A percentile compares a stretch with the other conserved stretches of the same genome.
phyloP scores from a whole-genome alignment of 2,113 vertebrate species.

The Malurus alboscapulatus region DNA sequence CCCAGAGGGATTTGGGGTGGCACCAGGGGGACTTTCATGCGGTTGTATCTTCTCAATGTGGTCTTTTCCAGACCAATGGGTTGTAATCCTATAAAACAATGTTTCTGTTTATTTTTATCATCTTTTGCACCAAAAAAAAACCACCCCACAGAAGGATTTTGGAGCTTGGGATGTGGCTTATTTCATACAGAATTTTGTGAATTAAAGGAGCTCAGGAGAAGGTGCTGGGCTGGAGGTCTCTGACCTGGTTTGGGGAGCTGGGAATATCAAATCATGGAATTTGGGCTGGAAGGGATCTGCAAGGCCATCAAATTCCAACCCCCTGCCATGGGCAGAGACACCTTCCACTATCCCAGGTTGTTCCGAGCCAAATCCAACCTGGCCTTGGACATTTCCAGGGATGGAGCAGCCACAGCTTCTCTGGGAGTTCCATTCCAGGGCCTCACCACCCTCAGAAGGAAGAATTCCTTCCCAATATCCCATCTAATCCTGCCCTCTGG shows the following conservation, averaged over 20 bases:
- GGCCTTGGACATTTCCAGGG: neutral
- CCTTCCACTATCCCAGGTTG: accelerated
- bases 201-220: neutral
- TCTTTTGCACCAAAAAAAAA: neutral
- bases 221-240: neutral
- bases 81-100: neutral
- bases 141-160: accelerated
- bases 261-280: neutral
- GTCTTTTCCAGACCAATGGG: accelerated
- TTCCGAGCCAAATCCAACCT: accelerated
- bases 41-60: neutral
- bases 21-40: accelerated
- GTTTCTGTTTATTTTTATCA: neutral
- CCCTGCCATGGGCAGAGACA: neutral
- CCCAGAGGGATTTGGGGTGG: neutral
- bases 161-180: neutral
- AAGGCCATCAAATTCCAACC: neutral
- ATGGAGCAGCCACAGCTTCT: neutral
- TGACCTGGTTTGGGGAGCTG: neutral
- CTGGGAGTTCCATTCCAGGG: neutral
- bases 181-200: neutral
- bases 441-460: neutral
- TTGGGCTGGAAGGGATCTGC: neutral
- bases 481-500: neutral
- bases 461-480: neutral